Evolutionary conservation across 2,888 invertebrate species (phyloP).

Genomic region (Pyrochroa serraticornis): DNA sequence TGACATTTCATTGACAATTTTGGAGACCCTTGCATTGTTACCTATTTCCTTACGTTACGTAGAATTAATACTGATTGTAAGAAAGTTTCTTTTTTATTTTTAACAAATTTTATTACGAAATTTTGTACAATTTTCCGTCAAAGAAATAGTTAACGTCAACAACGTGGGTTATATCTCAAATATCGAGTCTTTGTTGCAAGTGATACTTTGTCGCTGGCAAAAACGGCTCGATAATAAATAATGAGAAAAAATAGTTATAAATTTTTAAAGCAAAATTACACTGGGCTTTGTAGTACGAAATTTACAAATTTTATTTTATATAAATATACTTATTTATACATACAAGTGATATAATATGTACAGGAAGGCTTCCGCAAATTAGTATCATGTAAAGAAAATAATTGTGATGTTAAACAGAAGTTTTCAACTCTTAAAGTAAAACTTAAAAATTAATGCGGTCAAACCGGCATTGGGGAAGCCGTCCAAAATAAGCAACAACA

Average conservation of each 20-base stretch:
- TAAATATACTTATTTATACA: slow-evolving; percentile 52
- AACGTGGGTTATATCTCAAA: slow-evolving; percentile 27
- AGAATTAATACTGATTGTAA: slow-evolving; percentile 54
- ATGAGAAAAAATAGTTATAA: slow-evolving; percentile 27
- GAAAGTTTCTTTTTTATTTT: slow-evolving; percentile 43
- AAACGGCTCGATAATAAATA: slow-evolving; percentile 35
- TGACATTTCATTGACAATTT: slow-evolving; percentile 50
- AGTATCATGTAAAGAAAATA: slow-evolving; percentile 6
- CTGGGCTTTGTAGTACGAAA: slow-evolving; percentile 50
- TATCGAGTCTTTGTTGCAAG: slow-evolving; percentile 32
- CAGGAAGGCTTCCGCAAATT: slow-evolving; percentile 41
- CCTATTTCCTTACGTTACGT: slow-evolving; percentile 39
- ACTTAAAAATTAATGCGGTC: background rate
- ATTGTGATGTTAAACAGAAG: slow-evolving; percentile 39
- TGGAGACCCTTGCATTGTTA: slow-evolving; percentile 31
- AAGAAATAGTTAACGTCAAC: slow-evolving; percentile 43
- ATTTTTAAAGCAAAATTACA: slow-evolving; percentile 38
- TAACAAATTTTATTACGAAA: slow-evolving; percentile 46
- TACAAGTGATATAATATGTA: slow-evolving; percentile 42
- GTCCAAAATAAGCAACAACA: slow-evolving; percentile 7
- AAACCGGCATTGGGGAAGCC: background rate
- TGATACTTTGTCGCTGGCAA: slow-evolving; percentile 34
- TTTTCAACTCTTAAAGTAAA: too few relatives aligned
- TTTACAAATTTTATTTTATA: slow-evolving; percentile 49
- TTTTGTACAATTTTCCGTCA: slow-evolving; percentile 49